These are phyloP conservation scores for Gavia stellata DNA, from an alignment of 2,113 vertebrate genomes.

Conservation along the genomic window DNA sequence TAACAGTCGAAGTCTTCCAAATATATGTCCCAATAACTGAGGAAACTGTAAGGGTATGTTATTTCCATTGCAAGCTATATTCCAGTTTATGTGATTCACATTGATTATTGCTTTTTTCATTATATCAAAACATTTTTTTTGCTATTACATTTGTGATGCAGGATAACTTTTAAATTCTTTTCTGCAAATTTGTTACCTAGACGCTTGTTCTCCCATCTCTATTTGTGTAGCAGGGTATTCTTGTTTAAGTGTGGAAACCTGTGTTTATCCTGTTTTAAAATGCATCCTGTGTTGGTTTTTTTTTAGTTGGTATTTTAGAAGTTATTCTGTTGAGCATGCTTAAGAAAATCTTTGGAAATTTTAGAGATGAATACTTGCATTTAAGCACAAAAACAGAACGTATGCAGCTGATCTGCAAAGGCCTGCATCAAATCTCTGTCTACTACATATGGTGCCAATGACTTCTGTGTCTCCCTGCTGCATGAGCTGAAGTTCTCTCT, in stretches of 20 bases:
- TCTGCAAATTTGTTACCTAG: not conserved
- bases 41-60: not conserved
- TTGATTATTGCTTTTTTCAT: not conserved
- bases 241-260: not conserved
- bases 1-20: not conserved
- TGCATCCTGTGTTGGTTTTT: not conserved
- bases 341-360: not conserved
- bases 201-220: not conserved
- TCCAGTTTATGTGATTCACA: not conserved
- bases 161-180: not conserved
- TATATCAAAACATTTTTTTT: not conserved
- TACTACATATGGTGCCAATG: not conserved
- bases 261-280: not conserved
- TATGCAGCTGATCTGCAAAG: not conserved
- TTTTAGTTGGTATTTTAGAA: not conserved
- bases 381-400: not conserved
- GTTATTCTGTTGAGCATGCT: not conserved
- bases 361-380: not conserved
- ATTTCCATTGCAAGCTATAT: not conserved
- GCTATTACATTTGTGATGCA: not conserved
- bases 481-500: not conserved
- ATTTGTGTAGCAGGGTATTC: not conserved
- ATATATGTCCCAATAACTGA: not conserved
- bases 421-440: not conserved
- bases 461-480: not conserved